Evolutionary conservation across 2,797 vertebrate species (phyloP).

Genomic region (Brachyalestes nurse): DNA sequence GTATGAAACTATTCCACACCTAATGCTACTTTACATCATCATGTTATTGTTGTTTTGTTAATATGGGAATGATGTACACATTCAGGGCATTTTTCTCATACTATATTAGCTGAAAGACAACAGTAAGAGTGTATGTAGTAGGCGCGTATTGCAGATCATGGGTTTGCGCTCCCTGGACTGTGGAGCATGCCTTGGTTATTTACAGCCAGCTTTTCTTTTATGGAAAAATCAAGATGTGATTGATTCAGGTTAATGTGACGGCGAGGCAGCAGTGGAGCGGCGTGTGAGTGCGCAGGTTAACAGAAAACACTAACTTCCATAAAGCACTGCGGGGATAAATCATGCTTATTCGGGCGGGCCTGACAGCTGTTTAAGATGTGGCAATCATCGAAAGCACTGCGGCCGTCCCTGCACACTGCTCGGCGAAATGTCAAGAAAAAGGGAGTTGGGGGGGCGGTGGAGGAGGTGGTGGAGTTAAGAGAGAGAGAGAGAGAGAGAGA

Average conservation of each 20-base stretch:
- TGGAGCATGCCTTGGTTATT: conserved; percentile 71
- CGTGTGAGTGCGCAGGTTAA: conserved; percentile 81
- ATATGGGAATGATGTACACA: background rate
- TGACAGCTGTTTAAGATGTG: conserved; percentile 98
- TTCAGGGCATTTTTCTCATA: background rate
- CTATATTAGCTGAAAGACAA: background rate
- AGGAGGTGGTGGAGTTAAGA: conserved; percentile 21
- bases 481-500: conserved; percentile 43
- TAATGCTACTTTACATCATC: background rate
- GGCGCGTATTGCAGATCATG: conserved; percentile 48
- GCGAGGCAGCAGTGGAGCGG: conserved; percentile 72
- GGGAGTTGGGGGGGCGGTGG: conserved; percentile 22
- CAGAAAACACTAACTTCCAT: conserved; percentile 84
- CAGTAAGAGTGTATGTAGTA: background rate
- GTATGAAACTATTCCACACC: too few relatives aligned
- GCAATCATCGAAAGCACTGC: conserved; percentile 92
- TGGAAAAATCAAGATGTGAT: conserved; percentile 85
- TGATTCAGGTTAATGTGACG: conserved; percentile 86
- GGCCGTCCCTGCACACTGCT: conserved; percentile 89
- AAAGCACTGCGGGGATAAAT: conserved; percentile 97
- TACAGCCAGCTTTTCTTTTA: conserved; percentile 81
- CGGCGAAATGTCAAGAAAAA: conserved; percentile 91
- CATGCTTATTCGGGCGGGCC: conserved; percentile 93
- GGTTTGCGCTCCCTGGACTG: conserved; percentile 60
- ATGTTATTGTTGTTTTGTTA: background rate